Conservation (phyloP, 2,113 vertebrate species). For the Rhizomys pruinosus region DNA sequence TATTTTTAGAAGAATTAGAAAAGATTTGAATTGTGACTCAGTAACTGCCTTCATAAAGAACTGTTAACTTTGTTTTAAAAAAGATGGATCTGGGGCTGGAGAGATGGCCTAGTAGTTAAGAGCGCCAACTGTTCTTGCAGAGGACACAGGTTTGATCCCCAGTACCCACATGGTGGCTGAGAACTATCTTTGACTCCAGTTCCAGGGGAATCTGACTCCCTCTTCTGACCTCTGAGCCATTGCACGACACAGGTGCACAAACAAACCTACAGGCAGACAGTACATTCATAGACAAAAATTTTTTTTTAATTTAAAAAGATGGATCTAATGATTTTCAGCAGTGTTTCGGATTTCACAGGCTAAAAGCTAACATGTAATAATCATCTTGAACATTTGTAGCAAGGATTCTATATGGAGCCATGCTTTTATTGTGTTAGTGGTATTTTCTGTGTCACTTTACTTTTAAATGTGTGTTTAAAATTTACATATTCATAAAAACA, state of each 20-base stretch:
- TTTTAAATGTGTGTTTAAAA: background rate
- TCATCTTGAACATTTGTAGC: background rate
- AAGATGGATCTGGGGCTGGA: no score
- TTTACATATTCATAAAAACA: background rate
- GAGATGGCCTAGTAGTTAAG: no score
- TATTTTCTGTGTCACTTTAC: background rate
- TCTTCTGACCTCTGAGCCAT: no score
- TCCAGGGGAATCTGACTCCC: no score
- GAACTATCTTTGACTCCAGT: no score
- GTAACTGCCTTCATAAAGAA: background rate
- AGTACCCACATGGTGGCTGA: no score
- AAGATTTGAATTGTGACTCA: background rate
- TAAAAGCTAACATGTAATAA: background rate
- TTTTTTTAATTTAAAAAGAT: slow-evolving; percentile 5
- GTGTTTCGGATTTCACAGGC: background rate
- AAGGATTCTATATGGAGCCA: accelerated
- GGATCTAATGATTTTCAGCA: background rate
- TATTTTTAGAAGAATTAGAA: background rate
- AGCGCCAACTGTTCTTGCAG: no score
- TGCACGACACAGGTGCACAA: no score
- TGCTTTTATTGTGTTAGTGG: background rate
- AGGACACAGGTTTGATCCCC: no score
- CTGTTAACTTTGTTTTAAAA: no score
- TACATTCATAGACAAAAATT: no score
- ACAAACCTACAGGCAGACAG: no score